phyloP scores from a whole-genome alignment of 2,888 invertebrate genomes.

The Eulithis testata region DNA sequence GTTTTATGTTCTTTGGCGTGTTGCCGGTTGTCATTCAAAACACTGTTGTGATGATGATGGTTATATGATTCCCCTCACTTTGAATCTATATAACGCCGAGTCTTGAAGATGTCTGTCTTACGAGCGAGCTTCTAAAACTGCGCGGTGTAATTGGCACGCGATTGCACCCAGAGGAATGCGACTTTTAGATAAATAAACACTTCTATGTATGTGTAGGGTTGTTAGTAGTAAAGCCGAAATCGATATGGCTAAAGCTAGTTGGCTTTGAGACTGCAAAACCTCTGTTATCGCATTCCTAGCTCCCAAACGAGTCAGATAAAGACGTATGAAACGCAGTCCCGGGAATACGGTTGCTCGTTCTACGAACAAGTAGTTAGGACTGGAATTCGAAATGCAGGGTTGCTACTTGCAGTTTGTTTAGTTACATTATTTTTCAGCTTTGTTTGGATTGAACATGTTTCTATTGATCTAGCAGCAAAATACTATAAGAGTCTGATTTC shows the following conservation, averaged over 20 bases:
- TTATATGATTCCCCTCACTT: too few relatives aligned
- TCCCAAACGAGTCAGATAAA: slow-evolving; percentile 20
- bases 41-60: neutral
- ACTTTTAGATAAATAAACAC: too few relatives aligned
- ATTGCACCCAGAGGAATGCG: neutral
- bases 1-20: neutral
- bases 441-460: too few relatives aligned
- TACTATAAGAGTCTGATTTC: too few relatives aligned
- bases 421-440: too few relatives aligned
- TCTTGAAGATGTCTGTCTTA: too few relatives aligned
- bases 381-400: slow-evolving; percentile 20
- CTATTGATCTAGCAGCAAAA: too few relatives aligned
- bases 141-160: neutral
- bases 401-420: neutral
- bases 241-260: slow-evolving; percentile 3
- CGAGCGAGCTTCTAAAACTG: too few relatives aligned
- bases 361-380: slow-evolving; percentile 21
- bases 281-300: slow-evolving; percentile 8
- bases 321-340: slow-evolving; percentile 17
- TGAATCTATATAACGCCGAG: too few relatives aligned
- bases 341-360: slow-evolving; percentile 15
- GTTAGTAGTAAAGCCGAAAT: slow-evolving; percentile 1
- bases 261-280: neutral
- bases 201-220: neutral
- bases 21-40: too few relatives aligned